Evolutionary conservation across 2,888 invertebrate genomes (phyloP), one percentile per base, ranked within the genome.

Genomic region (Drosophila barbarae): DNA sequence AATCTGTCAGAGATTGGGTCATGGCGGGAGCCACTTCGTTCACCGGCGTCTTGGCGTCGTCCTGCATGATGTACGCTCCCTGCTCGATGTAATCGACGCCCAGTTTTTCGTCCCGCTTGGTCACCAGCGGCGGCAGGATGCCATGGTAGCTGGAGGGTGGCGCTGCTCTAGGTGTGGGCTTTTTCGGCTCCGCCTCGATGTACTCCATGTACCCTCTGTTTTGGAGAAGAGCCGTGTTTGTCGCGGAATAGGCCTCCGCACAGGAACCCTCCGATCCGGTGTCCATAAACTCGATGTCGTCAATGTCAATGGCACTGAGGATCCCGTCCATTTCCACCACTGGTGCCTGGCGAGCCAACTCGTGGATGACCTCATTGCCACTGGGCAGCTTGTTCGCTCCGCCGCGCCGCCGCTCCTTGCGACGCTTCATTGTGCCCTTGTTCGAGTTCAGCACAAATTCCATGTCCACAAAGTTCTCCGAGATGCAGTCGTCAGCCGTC

Each of bases 261-360:
- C 93, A 92, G 21, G 94, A 92, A n/a, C 94, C 94, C 84, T 95
- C 95, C 0, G 94, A 95, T 0, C 95, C 95, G 0, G 95, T 95
- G 85, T 96, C 96, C 91, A 95, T 96, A 85, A 94, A 96, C 85
- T 95, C 95, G 72, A 96, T 94, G 84, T 95, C 94, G 74, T 95
- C 95, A 46, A 93, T 90, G 52, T 95, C 94, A 64, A 92, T 86
- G 63, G 88, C 85, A 64, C 87, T 88, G 7, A 89, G 71, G 42
- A 89, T 90, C 28, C 90, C 90, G 36, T 89, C 90, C 60, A 90
- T 89, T 35, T 89, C 77, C 3, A 77, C 84, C 8, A 87, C 84
- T 0, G 87, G 87, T 15, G 87, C 87, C 26, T 80, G 78, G 21
- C 80, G 77, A 7, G 84, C 84, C 38, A 86, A 35, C 32, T 85